Percentiles rank a stretch among this genome's conserved stretches.
These are phyloP conservation scores for Eidolon helvum DNA, from an alignment of 2,113 vertebrate species.

Conservation along the genomic window DNA sequence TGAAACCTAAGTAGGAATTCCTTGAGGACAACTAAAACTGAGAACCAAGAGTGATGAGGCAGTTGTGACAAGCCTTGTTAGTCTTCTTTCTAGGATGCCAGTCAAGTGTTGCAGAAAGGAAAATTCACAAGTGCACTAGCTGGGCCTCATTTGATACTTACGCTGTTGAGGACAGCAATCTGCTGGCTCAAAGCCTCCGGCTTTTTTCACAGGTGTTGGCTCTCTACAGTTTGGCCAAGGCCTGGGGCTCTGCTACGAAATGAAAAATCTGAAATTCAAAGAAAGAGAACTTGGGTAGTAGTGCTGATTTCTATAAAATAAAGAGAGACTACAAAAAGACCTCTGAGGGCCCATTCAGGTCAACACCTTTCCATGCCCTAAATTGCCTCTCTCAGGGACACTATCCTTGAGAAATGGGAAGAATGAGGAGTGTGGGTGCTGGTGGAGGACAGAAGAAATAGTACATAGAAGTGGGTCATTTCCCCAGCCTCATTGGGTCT, in stretches of 20 bases:
- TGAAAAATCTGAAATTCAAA: background rate
- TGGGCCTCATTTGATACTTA: background rate
- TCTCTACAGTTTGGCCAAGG: background rate
- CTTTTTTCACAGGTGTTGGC: background rate
- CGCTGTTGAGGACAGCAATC: background rate
- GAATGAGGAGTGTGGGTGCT: background rate
- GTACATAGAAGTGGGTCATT: rapidly evolving
- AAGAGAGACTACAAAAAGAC: background rate
- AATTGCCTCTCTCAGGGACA: background rate
- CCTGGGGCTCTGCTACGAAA: background rate
- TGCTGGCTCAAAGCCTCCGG: background rate
- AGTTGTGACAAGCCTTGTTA: background rate
- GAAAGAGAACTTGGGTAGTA: background rate
- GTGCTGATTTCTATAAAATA: background rate
- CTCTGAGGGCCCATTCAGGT: background rate
- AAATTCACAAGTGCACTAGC: rapidly evolving
- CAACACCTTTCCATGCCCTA: background rate
- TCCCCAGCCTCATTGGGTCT: background rate
- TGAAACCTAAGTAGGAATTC: background rate
- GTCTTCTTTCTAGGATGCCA: background rate
- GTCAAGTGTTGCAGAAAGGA: background rate
- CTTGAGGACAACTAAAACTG: background rate
- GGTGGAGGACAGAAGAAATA: too few relatives aligned
- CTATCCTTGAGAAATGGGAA: background rate
- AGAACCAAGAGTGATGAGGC: background rate